Base-by-base conservation (phyloP, 1,140 invertebrate species). In the Cheumatopsyche charites region DNA sequence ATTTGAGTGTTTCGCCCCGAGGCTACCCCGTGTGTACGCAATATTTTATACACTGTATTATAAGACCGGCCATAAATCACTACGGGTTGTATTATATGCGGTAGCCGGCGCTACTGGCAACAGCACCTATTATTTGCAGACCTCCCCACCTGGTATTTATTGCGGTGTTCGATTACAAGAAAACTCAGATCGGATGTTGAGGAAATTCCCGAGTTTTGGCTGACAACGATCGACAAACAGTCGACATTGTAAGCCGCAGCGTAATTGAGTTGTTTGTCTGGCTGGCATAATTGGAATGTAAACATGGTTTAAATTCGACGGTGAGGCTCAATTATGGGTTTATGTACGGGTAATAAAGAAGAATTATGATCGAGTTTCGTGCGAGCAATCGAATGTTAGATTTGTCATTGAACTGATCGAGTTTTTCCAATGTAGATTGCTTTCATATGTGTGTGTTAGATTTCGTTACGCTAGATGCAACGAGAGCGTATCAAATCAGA, bases 71-170 rank as follows among this genome's bases (percentile, higher is more conserved):
- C 7, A 58, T 58, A 58, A 58, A 58, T 58, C 55, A 58, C 23
- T 36, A 11, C 21, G 55, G 43, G 43, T 58, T 58, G 55, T 45
- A 45, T 66, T 66, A 45, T 66, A 68, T 36, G 29, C 29, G 66
- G 42, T 55, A 55, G 49, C 47, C 49, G 47, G 66, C 11, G 66
- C 66, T 68, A 68, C 66, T 26, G 45, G 63, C 63, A 17, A 25
- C 63, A 25, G 21, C 55, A 58, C 55, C 55, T 66, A 49, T 66
- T 66, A 66, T 66, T 66, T 66, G 63, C 45, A 23, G 15, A 66
- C 63, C 15, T 65, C 63, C 15, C 29, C 63, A 49, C 42, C 43
- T 49, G 42, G 63, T 45, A 66, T 66, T 66, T 66, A 66, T 66
- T 66, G 36, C 26, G 42, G 63, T 66, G 21, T 66, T 17, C 63